Base-by-base conservation (phyloP, 1,140 invertebrate species). In the Bombus pascuorum region DNA sequence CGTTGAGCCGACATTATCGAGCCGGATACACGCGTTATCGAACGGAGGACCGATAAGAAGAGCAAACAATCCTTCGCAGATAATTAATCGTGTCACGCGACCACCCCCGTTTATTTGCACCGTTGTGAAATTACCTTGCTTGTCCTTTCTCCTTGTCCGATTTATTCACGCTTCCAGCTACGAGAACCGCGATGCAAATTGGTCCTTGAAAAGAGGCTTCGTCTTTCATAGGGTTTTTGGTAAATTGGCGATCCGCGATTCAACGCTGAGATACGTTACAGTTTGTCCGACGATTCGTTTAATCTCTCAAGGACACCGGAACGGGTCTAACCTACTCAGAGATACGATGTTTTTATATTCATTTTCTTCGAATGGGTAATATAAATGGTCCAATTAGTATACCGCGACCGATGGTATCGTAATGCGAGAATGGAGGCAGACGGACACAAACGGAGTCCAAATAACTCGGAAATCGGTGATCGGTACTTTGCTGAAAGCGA, bases 71-170 rank as follows among this genome's bases (percentile, higher is more conserved):
- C 66, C 42, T 70, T 62, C 37, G 28, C 3, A 2, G 13, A 18
- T 78, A 78, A 83, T 83, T 77, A 77, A 70, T 71, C 65, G 18
- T n/a, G 82, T 83, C 82, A 78, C 75, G 82, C 82, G 82, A 83
- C n/a, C 37, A 22, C 44, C 47, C 44, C 28, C 28, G 44, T 57
- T 34, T 53, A 28, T 22, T 32, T 22, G 32, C 9, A 37, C 28
- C 68, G 34, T 18, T 57, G 47, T 15, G 6, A 57, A 71, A 81
- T 47, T 39, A 72, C 88, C 93, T 92, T 91, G 84, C 90, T 92
- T 6, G n/a, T 18, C 13, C 65, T 53, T 25, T 25, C 42, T 70
- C 47, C 5, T 28, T 32, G 9, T 68, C 25, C 47, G 59, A 47
- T 79, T 47, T 47, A 28, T 47, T 79, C 25, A 13, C 15, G 42